phyloP scores from a whole-genome alignment of 2,113 vertebrate species.

The Heptranchias perlo region DNA sequence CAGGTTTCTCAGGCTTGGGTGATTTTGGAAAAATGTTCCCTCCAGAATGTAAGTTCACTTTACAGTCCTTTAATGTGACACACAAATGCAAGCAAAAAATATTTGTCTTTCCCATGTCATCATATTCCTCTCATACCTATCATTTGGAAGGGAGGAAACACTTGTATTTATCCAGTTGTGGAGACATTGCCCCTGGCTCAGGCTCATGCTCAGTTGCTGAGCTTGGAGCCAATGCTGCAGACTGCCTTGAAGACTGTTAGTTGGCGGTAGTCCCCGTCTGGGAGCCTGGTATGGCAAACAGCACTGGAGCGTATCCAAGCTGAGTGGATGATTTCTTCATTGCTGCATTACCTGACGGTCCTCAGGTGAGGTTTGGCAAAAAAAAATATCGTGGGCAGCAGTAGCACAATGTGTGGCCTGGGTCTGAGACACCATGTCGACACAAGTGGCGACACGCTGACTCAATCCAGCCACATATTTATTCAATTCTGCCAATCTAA shows the following conservation, averaged over 20 bases:
- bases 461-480: conserved; percentile 24
- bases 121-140: not conserved
- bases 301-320: not conserved
- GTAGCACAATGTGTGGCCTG: not conserved
- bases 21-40: not conserved
- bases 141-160: not conserved
- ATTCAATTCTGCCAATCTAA: conserved; percentile 23
- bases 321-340: not conserved
- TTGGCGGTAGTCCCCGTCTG: not conserved
- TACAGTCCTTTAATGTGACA: not conserved
- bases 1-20: not conserved
- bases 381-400: not conserved
- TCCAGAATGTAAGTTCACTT: not conserved
- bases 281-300: not conserved
- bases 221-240: not conserved
- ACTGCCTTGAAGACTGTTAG: conserved; percentile 6
- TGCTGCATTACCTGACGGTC: conserved; percentile 31
- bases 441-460: conserved; percentile 31
- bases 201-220: not conserved
- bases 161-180: not conserved
- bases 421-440: conserved; percentile 18
- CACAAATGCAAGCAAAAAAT: not conserved
- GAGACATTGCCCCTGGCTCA: not conserved
- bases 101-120: not conserved
- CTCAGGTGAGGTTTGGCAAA: conserved; percentile 1